phyloP scores from a whole-genome alignment of 2,113 vertebrate genomes.

The Thamnophis sirtalis region DNA sequence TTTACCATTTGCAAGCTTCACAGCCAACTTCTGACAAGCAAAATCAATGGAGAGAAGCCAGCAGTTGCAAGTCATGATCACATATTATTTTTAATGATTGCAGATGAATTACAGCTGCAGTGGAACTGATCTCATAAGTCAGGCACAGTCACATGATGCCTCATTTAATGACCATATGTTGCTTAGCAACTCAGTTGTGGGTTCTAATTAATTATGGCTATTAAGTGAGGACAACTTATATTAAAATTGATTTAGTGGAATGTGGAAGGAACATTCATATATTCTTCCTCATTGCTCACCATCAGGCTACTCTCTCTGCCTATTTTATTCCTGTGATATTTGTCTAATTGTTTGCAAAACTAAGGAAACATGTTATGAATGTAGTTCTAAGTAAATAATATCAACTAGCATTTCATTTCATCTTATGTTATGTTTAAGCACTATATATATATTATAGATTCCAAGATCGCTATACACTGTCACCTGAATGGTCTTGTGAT shows the following conservation, averaged over 20 bases:
- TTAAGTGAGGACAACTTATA: not conserved
- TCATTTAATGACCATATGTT: not conserved
- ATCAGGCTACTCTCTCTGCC: not conserved
- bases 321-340: not conserved
- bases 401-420: not conserved
- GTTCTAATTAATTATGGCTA: not conserved
- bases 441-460: not conserved
- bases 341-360: not conserved
- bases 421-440: not conserved
- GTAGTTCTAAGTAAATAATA: not conserved
- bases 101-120: not conserved
- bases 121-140: not conserved
- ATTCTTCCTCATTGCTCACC: not conserved
- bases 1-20: not conserved
- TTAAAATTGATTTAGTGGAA: not conserved
- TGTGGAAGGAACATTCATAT: not conserved
- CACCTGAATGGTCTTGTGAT: not conserved
- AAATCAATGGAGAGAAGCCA: not conserved
- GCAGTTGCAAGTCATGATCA: not conserved
- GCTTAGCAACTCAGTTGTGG: not conserved
- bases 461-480: not conserved
- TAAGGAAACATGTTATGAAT: not conserved
- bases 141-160: not conserved
- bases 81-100: not conserved
- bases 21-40: not conserved